These are phyloP conservation scores for Cervus canadensis DNA, from an alignment of 2,113 vertebrate species.

Conservation along the genomic window DNA sequence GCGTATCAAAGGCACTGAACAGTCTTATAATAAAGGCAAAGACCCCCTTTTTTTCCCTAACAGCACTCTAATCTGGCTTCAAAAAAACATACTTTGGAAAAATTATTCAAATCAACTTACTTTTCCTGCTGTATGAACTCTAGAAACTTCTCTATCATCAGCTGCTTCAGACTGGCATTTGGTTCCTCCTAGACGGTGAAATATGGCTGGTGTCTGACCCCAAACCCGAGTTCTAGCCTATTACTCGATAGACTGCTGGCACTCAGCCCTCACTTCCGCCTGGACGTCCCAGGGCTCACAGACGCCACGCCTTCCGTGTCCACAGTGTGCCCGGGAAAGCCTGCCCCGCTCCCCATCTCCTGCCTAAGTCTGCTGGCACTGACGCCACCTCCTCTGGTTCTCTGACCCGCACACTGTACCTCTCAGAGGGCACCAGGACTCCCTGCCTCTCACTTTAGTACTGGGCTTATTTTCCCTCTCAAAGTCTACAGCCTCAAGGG, in stretches of 20 bases:
- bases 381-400: accelerated
- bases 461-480: not conserved
- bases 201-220: not conserved
- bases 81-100: not conserved
- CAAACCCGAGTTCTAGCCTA: not conserved
- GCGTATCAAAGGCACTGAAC: not conserved
- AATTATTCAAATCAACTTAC: not conserved
- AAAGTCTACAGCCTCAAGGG: not conserved
- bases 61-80: not conserved
- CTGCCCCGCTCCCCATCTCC: not conserved
- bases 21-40: not conserved
- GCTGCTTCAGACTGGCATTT: not conserved
- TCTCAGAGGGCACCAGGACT: not conserved
- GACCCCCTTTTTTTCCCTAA: not conserved
- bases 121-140: not conserved
- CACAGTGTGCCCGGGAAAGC: accelerated
- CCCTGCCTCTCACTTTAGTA: not conserved
- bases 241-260: too few relatives aligned
- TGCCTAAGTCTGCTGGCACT: too few relatives aligned
- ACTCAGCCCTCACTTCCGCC: not conserved
- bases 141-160: not conserved
- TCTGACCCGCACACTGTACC: too few relatives aligned
- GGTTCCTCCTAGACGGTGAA: not conserved
- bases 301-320: too few relatives aligned
- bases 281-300: not conserved